phyloP scores from a whole-genome alignment of 2,797 vertebrate genomes.

The Karalla daura region DNA sequence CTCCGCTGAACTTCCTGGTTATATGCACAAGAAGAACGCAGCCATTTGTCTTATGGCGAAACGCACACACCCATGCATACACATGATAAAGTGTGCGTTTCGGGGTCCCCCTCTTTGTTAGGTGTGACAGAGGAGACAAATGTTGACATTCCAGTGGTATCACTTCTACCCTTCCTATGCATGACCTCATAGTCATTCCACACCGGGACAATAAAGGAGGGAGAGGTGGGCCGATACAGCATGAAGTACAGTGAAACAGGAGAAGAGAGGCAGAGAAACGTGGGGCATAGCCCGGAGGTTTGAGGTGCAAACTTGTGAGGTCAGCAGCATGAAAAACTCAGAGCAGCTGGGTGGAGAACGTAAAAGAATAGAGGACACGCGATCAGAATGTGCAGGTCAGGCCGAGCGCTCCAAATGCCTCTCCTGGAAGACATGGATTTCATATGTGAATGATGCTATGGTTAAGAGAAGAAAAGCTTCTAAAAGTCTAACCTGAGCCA shows the following conservation, averaged over 20 bases:
- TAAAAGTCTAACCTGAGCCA: neutral
- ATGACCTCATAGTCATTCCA: conserved; percentile 33
- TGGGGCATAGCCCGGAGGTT: neutral
- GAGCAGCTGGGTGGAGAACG: neutral
- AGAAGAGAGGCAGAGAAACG: neutral
- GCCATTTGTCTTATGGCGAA: neutral
- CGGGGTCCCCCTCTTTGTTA: neutral
- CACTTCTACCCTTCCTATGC: conserved; percentile 12
- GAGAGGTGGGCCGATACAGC: neutral
- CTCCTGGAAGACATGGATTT: neutral
- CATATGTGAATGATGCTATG: neutral
- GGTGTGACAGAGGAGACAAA: neutral
- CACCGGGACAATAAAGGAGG: neutral
- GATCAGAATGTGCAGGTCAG: neutral
- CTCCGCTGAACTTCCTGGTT: no score
- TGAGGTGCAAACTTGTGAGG: neutral
- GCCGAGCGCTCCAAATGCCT: neutral
- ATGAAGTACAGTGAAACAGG: neutral
- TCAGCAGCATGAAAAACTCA: conserved; percentile 6
- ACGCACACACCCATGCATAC: neutral
- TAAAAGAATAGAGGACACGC: neutral
- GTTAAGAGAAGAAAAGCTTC: neutral
- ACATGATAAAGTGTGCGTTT: neutral
- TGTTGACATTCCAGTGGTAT: conserved; percentile 23
- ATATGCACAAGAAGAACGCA: neutral